phyloP scores from a whole-genome alignment of 2,888 invertebrate species.

The Euphydryas editha region DNA sequence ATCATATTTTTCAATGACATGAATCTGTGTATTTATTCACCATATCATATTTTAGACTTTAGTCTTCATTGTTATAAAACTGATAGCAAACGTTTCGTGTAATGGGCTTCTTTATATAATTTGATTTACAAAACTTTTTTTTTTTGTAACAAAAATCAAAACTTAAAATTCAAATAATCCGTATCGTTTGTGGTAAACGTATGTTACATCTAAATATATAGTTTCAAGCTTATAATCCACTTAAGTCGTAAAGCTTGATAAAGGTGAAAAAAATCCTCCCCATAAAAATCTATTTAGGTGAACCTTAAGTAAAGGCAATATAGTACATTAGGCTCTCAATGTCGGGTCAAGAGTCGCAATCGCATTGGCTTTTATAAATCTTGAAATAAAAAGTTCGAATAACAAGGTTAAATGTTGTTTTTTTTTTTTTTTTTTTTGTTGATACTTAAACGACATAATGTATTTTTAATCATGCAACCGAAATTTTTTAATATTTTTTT shows the following conservation, averaged over 20 bases:
- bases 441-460: background rate
- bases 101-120: no score
- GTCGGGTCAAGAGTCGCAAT: constrained; percentile 18
- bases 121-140: no score
- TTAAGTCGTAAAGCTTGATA: constrained; percentile 33
- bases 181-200: constrained; percentile 2
- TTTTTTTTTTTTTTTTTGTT: background rate
- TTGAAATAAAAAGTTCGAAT: background rate
- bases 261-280: constrained; percentile 25
- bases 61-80: no score
- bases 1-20: no score
- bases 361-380: constrained; percentile 12
- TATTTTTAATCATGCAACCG: background rate
- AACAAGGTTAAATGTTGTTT: background rate
- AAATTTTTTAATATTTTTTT: background rate
- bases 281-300: constrained; percentile 41
- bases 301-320: constrained; percentile 38
- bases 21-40: no score
- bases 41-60: no score
- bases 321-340: constrained; percentile 24
- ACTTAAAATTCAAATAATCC: background rate
- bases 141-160: background rate
- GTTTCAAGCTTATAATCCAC: constrained; percentile 26
- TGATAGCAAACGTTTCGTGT: no score
- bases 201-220: constrained; percentile 16